These are phyloP conservation scores for Chydorus sphaericus DNA, from an alignment of 2,888 invertebrate genomes.

Conservation along the genomic window DNA sequence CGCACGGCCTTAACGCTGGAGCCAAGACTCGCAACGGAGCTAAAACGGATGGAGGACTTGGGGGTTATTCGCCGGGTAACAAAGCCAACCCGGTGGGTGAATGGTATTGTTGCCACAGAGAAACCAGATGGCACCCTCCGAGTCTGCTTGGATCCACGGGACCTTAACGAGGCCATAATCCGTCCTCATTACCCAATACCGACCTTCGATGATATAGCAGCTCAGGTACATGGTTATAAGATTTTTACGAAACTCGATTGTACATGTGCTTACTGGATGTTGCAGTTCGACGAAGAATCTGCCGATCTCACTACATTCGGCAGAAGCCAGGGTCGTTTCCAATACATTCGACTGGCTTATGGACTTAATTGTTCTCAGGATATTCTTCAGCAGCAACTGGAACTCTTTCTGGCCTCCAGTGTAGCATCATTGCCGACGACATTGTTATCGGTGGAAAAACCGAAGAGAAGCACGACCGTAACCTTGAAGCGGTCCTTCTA, in stretches of 20 bases:
- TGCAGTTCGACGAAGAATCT: conserved; percentile 19
- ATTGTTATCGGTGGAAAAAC: conserved; percentile 19
- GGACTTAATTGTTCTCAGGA: conserved; percentile 23
- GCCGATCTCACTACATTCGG: conserved; percentile 22
- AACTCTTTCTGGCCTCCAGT: conserved; percentile 18
- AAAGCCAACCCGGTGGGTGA: background rate
- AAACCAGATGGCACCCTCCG: conserved; percentile 16
- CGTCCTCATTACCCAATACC: conserved; percentile 22
- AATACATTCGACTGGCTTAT: conserved; percentile 22
- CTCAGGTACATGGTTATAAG: conserved; percentile 18
- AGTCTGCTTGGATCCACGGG: conserved; percentile 24
- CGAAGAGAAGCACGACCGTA: conserved; percentile 19
- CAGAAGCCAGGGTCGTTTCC: conserved; percentile 23
- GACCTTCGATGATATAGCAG: conserved; percentile 22
- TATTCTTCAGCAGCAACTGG: conserved; percentile 22
- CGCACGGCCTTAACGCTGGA: background rate
- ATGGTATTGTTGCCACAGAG: background rate
- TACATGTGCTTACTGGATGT: background rate
- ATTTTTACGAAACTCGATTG: background rate
- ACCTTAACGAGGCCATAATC: conserved; percentile 23
- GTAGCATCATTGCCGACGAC: conserved; percentile 20
- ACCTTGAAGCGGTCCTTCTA: background rate
- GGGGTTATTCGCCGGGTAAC: background rate
- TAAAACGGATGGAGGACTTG: background rate
- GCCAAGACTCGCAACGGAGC: background rate